phyloP scores from a whole-genome alignment of 2,113 vertebrate genomes.

The Psittacula cyanocephala region DNA sequence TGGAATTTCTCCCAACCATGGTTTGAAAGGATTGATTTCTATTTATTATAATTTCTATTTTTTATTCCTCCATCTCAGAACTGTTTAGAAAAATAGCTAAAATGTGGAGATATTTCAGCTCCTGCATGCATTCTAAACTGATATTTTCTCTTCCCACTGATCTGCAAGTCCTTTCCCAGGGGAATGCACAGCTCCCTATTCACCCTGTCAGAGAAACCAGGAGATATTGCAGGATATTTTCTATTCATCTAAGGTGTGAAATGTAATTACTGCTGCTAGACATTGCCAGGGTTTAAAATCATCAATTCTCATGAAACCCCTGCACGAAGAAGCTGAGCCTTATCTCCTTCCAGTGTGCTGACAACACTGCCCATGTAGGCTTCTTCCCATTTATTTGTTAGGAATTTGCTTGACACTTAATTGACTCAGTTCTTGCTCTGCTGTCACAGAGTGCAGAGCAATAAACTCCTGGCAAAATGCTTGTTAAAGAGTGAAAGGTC shows the following conservation, averaged over 20 bases:
- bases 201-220: neutral
- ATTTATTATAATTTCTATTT: neutral
- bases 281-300: neutral
- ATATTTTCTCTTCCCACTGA: neutral
- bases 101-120: neutral
- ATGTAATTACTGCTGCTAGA: neutral
- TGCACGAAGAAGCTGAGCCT: neutral
- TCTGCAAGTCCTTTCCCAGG: neutral
- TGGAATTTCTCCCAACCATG: neutral
- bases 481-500: neutral
- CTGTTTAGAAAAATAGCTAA: neutral
- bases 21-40: neutral
- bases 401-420: neutral
- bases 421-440: neutral
- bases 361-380: neutral
- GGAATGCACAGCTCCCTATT: rapidly evolving
- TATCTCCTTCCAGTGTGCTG: neutral
- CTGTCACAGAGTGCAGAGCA: neutral
- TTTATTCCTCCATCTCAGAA: neutral
- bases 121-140: neutral
- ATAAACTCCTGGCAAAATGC: neutral
- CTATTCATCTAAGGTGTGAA: neutral
- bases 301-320: neutral
- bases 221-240: neutral
- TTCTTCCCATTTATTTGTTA: rapidly evolving